Evolutionary conservation across 2,113 vertebrate species (phyloP).

Genomic region (Pyrgilauda ruficollis): DNA sequence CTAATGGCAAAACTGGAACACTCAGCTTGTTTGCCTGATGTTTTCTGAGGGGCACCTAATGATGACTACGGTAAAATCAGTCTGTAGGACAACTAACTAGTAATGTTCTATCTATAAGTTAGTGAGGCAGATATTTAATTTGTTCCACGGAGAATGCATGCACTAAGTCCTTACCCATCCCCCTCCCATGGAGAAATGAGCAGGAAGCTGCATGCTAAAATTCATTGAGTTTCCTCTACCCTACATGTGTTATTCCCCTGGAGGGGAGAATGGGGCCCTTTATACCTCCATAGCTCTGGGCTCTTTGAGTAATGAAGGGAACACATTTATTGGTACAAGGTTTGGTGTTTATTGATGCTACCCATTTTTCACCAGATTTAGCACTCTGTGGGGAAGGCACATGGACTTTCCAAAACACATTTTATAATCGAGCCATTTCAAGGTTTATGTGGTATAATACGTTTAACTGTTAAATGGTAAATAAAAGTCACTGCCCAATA

Average conservation of each 20-base stretch:
- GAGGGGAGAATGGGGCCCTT: conserved; percentile 63
- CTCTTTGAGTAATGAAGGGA: conserved; percentile 72
- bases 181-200: not conserved
- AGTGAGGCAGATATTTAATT: not conserved
- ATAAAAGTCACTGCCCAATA: conserved; percentile 70
- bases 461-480: conserved; percentile 72
- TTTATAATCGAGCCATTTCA: conserved; percentile 77
- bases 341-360: conserved; percentile 78
- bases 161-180: not conserved
- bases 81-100: not conserved
- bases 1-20: not conserved
- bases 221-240: conserved; percentile 31
- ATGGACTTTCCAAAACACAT: conserved; percentile 73
- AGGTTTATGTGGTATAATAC: conserved; percentile 72
- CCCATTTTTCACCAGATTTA: conserved; percentile 78
- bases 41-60: not conserved
- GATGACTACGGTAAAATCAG: not conserved
- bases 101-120: not conserved
- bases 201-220: conserved; percentile 26
- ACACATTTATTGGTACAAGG: conserved; percentile 76
- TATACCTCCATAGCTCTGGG: conserved; percentile 41
- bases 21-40: not conserved
- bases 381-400: conserved; percentile 77
- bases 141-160: not conserved
- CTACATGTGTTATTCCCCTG: conserved; percentile 52